A percentile compares a stretch with the other conserved stretches of the same genome.
Conservation (phyloP, 2,797 vertebrate species). For the Psittacula derbiana region DNA sequence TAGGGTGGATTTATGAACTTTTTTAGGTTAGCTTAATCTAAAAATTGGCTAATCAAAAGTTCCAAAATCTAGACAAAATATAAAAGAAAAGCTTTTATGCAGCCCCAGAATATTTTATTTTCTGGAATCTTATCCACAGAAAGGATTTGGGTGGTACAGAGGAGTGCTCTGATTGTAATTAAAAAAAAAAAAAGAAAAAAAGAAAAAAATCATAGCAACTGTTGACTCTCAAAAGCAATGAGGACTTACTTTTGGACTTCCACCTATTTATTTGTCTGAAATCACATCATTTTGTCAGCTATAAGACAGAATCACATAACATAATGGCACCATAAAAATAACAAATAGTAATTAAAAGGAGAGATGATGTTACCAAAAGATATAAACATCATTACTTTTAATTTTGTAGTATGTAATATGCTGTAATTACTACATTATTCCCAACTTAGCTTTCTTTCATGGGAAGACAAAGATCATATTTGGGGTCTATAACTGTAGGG, state of each 20-base stretch:
- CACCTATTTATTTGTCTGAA: background rate
- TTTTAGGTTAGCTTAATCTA: background rate
- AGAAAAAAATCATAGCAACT: background rate
- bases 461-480: background rate
- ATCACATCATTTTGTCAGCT: background rate
- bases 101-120: background rate
- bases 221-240: background rate
- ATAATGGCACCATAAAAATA: background rate
- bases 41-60: background rate
- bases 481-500: background rate
- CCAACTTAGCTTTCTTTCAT: background rate
- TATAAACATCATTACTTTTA: background rate
- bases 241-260: background rate
- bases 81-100: background rate
- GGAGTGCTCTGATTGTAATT: background rate
- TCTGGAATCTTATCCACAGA: background rate
- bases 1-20: background rate
- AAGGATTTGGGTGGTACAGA: background rate
- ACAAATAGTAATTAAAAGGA: constrained; percentile 1
- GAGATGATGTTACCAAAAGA: background rate
- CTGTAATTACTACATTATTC: background rate
- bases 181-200: background rate
- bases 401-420: background rate
- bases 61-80: background rate
- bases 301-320: background rate